A percentile compares a stretch with the other conserved stretches of the same genome.
phyloP scores from a whole-genome alignment of 1,140 invertebrate species.

The Contarinia nasturtii region DNA sequence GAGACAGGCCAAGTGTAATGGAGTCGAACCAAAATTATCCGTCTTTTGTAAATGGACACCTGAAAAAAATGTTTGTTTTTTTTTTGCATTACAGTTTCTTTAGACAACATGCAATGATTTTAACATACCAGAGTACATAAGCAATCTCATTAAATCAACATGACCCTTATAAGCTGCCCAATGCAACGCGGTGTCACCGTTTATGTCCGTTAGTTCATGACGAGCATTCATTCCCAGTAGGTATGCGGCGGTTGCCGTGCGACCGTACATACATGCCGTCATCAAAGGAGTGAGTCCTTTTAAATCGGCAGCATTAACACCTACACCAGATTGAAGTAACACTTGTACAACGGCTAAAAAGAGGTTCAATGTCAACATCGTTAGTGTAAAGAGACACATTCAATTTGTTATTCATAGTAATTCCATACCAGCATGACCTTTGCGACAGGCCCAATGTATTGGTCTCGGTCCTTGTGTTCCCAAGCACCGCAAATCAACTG shows the following conservation, averaged over 20 bases:
- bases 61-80: too few relatives aligned
- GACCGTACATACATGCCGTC: slow-evolving; percentile 82
- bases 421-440: slow-evolving; percentile 59
- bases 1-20: slow-evolving; percentile 79
- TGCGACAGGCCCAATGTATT: slow-evolving; percentile 78
- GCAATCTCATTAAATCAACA: slow-evolving; percentile 62
- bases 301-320: slow-evolving; percentile 73
- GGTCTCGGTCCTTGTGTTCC: slow-evolving; percentile 74
- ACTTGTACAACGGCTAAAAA: slow-evolving; percentile 38
- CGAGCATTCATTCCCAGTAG: slow-evolving; percentile 71
- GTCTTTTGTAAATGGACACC: slow-evolving; percentile 72
- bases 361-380: not conserved
- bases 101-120: too few relatives aligned
- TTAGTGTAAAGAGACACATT: not conserved
- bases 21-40: slow-evolving; percentile 83
- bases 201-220: slow-evolving; percentile 70
- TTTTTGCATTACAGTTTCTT: too few relatives aligned
- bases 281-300: slow-evolving; percentile 81
- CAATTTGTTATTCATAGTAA: not conserved
- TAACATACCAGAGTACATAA: slow-evolving; percentile 82
- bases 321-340: slow-evolving; percentile 63
- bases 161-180: slow-evolving; percentile 90
- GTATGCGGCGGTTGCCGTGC: slow-evolving; percentile 73
- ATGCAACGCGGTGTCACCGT: slow-evolving; percentile 79
- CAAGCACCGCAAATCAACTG: slow-evolving; percentile 66